Base-by-base conservation (phyloP, 1,140 invertebrate species). In the Zophobas atratus region DNA sequence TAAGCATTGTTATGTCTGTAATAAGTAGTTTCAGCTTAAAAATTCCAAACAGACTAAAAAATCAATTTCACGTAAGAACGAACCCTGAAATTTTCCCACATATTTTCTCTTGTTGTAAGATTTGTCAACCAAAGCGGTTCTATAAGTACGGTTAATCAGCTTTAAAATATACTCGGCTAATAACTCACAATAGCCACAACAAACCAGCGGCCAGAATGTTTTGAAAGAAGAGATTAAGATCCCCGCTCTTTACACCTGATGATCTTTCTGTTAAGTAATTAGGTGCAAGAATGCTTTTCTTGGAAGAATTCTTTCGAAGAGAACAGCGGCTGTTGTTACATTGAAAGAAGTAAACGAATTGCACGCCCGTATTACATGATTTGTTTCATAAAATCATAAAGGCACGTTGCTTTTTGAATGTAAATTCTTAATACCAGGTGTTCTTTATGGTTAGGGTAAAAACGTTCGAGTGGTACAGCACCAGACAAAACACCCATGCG, bases 201-300 rank as follows among this genome's bases (percentile, higher is more conserved):
- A 56, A 56, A 56, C 20, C 20, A n/a, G 38, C 6, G 39, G 43
- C 60, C 39, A 2, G 39, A 67, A 67, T 43, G 60, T 67, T 67
- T 67, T 67, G 60, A 67, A 67, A 67, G 60, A 43, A 67, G 35
- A 67, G 60, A 67, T 67, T 67, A 67, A 67, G 60, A 67, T 67
- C 43, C 60, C 60, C 41, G 33, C 60, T 43, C 43, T 67, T 67
- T 67, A 38, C 60, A 67, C 36, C 33, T n/a, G 39, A 39, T 43
- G 60, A 67, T 67, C 39, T 43, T 67, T 67, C 39, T 67, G 60
- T 67, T 32, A 67, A 67, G 60, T 67, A 67, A 67, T 67, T 67
- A 67, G 60, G 60, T 48, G 39, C 39, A 67, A 67, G 60, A 67
- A 67, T 67, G 36, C 8, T 1, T 43, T 67, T 67, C 60, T 39